These are phyloP conservation scores for Theocolax elegans DNA, from an alignment of 1,140 invertebrate species.

Conservation along the genomic window DNA sequence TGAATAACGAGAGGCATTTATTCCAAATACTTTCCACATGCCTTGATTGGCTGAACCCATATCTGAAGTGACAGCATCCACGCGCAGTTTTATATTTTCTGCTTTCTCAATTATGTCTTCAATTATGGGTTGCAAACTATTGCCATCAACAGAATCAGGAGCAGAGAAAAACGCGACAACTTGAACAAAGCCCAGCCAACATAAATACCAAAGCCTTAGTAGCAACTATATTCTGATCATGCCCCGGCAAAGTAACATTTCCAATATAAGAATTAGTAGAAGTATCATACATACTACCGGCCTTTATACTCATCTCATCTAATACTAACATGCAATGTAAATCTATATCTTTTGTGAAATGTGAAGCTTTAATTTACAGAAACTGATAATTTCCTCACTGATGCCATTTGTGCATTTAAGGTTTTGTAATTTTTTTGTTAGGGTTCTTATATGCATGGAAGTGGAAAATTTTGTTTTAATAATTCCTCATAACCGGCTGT, in stretches of 20 bases:
- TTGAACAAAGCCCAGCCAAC: constrained; percentile 27
- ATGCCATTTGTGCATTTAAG: constrained; percentile 34
- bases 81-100: not conserved
- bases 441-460: constrained; percentile 37
- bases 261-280: constrained; percentile 20
- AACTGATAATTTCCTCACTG: constrained; percentile 38
- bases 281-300: not conserved
- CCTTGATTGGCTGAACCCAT: constrained; percentile 12
- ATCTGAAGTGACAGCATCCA: constrained; percentile 4
- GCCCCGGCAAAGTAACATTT: constrained; percentile 19
- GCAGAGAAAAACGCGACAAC: constrained; percentile 27
- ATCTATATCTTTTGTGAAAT: constrained; percentile 19
- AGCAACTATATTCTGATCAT: not conserved
- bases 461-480: constrained; percentile 25
- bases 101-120: not conserved
- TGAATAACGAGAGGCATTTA: constrained; percentile 8
- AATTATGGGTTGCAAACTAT: not conserved
- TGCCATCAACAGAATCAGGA: not conserved
- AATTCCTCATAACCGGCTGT: constrained; percentile 35
- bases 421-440: constrained; percentile 35
- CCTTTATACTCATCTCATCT: constrained; percentile 31
- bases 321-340: constrained; percentile 38
- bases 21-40: constrained; percentile 11
- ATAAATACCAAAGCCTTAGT: constrained; percentile 27
- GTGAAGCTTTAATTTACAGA: constrained; percentile 33